Percentiles rank a stretch among this genome's conserved stretches.
phyloP scores from a whole-genome alignment of 1,140 invertebrate genomes.

The Drosophila nebulosa region DNA sequence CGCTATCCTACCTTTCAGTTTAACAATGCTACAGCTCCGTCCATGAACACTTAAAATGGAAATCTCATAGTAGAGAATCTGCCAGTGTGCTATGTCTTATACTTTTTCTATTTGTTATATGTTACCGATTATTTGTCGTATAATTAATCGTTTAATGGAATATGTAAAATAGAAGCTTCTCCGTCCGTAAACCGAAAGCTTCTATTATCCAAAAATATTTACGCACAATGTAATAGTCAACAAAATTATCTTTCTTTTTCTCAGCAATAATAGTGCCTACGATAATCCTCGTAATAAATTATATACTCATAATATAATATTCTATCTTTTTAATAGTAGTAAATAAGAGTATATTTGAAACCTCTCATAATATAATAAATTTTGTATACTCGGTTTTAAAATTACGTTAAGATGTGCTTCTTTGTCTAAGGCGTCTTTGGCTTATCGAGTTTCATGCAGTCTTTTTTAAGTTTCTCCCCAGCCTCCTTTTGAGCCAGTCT shows the following conservation, averaged over 20 bases:
- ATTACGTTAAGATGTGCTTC: not conserved
- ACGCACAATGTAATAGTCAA: not conserved
- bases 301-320: not conserved
- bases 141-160: slow-evolving; percentile 19
- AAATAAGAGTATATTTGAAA: not conserved
- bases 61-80: not conserved
- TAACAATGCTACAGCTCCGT: slow-evolving; percentile 67
- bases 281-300: slow-evolving; percentile 30
- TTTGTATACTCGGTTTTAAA: not conserved
- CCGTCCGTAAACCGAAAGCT: not conserved
- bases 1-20: slow-evolving; percentile 83
- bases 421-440: not conserved
- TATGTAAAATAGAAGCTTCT: not conserved
- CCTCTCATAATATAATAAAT: not conserved
- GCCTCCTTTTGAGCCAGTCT: not conserved
- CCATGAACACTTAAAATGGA: slow-evolving; percentile 38
- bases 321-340: not conserved
- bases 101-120: slow-evolving; percentile 1
- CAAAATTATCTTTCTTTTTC: not conserved
- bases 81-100: not conserved
- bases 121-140: slow-evolving; percentile 8
- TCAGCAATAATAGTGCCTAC: slow-evolving; percentile 15
- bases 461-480: not conserved
- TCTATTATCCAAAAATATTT: not conserved
- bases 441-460: slow-evolving; percentile 3